Evolutionary conservation across 2,888 invertebrate genomes (phyloP).

Genomic region (Heliconius erato): DNA sequence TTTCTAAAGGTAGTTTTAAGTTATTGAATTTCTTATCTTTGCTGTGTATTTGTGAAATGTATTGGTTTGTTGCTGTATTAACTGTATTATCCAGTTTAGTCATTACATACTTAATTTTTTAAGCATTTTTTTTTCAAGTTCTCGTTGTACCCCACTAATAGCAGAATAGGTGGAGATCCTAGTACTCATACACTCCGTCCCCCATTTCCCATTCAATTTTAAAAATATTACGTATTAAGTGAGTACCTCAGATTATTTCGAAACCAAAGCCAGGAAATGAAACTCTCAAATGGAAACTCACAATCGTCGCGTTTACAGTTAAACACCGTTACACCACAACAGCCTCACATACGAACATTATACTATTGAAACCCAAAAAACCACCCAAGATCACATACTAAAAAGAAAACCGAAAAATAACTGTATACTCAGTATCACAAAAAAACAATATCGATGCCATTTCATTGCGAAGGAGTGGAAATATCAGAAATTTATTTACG

Average conservation of each 20-base stretch:
- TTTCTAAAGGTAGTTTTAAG: conserved; percentile 6
- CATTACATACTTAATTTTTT: too few relatives aligned
- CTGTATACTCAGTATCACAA: too few relatives aligned
- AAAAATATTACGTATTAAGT: background rate
- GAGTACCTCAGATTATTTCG: background rate
- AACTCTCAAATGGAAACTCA: too few relatives aligned
- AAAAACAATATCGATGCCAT: background rate
- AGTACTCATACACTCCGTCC: too few relatives aligned
- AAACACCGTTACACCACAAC: background rate
- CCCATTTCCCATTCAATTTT: background rate
- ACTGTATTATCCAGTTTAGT: background rate
- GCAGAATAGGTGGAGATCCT: background rate
- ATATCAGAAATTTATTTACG: conserved; percentile 44
- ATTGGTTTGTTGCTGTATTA: background rate
- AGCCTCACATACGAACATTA: too few relatives aligned
- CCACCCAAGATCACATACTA: background rate
- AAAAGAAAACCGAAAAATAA: background rate
- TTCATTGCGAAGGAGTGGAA: conserved; percentile 18
- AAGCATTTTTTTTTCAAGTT: too few relatives aligned
- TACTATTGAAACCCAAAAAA: too few relatives aligned
- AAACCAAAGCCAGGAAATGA: background rate
- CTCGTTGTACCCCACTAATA: too few relatives aligned
- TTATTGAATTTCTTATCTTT: conserved; percentile 11
- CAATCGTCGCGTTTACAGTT: background rate
- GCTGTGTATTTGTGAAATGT: background rate